Conservation (phyloP, 2,888 invertebrate genomes). For the Tricholauxania praeusta region DNA sequence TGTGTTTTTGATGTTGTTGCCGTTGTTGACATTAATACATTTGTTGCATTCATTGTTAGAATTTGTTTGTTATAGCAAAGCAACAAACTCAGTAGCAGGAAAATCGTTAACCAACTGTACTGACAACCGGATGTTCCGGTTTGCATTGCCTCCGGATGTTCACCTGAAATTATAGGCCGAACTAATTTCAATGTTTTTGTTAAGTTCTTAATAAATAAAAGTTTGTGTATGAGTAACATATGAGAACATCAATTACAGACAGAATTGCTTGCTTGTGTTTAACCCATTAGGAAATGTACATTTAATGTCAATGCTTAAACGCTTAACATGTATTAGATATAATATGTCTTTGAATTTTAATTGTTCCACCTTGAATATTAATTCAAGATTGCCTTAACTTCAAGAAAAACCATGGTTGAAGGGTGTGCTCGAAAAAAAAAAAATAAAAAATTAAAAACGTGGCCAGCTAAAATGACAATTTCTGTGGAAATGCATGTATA, state of each 20-base stretch:
- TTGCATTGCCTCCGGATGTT: constrained; percentile 69
- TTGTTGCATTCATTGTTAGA: constrained; percentile 41
- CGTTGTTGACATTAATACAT: constrained; percentile 19
- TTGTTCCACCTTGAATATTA: too few relatives aligned
- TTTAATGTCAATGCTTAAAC: constrained; percentile 5
- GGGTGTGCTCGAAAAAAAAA: too few relatives aligned
- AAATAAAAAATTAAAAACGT: too few relatives aligned
- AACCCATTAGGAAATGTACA: constrained; percentile 41
- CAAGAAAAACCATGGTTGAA: too few relatives aligned
- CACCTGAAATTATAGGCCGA: constrained; percentile 69
- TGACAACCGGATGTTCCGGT: constrained; percentile 68
- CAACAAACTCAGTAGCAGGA: constrained; percentile 59
- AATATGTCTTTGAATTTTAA: too few relatives aligned
- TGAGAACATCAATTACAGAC: not conserved
- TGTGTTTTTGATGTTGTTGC: constrained; percentile 21
- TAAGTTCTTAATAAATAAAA: constrained; percentile 52
- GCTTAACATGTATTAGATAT: too few relatives aligned
- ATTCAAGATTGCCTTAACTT: too few relatives aligned
- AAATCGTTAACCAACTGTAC: constrained; percentile 66
- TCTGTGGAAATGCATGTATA: too few relatives aligned
- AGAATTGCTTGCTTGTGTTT: constrained; percentile 1
- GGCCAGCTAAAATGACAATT: too few relatives aligned
- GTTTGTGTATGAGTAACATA: not conserved
- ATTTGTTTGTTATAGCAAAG: constrained; percentile 59
- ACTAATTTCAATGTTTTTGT: constrained; percentile 68